Evolutionary conservation across 2,797 vertebrate species (phyloP).

Genomic region (Astyanax mexicanus): DNA sequence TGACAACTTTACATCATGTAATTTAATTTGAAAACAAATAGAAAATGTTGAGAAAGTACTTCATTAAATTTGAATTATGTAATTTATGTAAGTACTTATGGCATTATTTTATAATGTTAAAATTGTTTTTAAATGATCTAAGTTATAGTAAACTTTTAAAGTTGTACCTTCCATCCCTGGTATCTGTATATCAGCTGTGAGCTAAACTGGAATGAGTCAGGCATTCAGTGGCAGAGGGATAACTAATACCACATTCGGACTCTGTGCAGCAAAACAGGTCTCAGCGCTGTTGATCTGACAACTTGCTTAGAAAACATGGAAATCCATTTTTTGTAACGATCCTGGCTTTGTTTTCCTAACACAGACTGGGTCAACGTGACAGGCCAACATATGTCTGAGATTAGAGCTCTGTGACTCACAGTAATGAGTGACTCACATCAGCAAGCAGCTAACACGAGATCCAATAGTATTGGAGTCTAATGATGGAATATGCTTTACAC

Average conservation of each 20-base stretch:
- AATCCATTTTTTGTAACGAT: conserved; percentile 22
- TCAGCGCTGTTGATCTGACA: conserved; percentile 24
- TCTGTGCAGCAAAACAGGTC: conserved; percentile 31
- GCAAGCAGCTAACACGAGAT: conserved; percentile 13
- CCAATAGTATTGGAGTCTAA: conserved; percentile 15
- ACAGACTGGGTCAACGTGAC: conserved; percentile 23
- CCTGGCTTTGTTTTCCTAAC: conserved; percentile 22
- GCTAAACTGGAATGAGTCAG: background rate
- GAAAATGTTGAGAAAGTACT: too few species aligned
- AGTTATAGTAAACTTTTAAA: too few species aligned
- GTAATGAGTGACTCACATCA: conserved; percentile 39
- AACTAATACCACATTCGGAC: conserved; percentile 39
- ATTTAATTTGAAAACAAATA: too few species aligned
- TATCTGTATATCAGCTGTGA: conserved; percentile 1
- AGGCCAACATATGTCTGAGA: conserved; percentile 40
- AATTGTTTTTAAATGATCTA: too few species aligned
- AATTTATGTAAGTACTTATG: too few species aligned
- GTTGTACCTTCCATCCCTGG: conserved; percentile 4
- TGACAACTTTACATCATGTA: too few species aligned
- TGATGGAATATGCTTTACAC: too few species aligned
- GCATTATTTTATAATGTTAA: too few species aligned
- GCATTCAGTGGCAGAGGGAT: conserved; percentile 34
- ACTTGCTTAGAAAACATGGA: conserved; percentile 20
- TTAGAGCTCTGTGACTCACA: conserved; percentile 41
- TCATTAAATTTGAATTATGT: too few species aligned